These are phyloP conservation scores for Daphoenositta chrysoptera DNA, from an alignment of 2,113 vertebrate species.

Conservation along the genomic window DNA sequence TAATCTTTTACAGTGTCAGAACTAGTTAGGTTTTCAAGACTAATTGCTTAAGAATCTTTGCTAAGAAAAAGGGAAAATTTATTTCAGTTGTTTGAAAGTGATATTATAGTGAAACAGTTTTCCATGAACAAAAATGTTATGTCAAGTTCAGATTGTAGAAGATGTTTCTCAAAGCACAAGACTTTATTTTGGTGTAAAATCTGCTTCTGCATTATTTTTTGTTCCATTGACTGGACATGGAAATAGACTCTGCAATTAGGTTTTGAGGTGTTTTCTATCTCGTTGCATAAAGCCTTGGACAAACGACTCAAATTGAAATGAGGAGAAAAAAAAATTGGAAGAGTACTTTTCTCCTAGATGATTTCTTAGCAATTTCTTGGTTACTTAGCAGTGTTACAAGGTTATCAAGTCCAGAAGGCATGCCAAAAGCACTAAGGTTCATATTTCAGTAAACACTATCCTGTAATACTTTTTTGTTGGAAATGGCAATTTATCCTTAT, in stretches of 20 bases:
- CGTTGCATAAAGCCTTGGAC: neutral
- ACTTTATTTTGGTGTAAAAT: neutral
- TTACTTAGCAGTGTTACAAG: neutral
- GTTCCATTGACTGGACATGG: neutral
- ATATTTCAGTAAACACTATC: neutral
- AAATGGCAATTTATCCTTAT: neutral
- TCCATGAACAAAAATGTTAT: neutral
- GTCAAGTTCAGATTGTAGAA: neutral
- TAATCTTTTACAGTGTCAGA: neutral
- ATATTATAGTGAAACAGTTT: neutral
- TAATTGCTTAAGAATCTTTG: neutral
- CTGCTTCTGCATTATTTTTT: neutral
- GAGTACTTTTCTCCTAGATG: neutral
- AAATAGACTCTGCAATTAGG: neutral
- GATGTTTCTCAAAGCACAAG: neutral
- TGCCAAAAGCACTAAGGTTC: neutral
- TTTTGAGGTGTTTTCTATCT: neutral
- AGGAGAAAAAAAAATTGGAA: neutral
- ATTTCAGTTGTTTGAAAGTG: neutral
- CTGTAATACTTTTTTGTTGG: neutral
- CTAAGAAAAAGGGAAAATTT: neutral
- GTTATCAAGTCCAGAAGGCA: neutral
- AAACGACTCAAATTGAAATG: neutral
- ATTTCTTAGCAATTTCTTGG: neutral
- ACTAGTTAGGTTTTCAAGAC: neutral